Evolutionary conservation across 2,797 vertebrate genomes (phyloP), one percentile per base, ranked within the genome.

Genomic region (Halcyon chelicuti): DNA sequence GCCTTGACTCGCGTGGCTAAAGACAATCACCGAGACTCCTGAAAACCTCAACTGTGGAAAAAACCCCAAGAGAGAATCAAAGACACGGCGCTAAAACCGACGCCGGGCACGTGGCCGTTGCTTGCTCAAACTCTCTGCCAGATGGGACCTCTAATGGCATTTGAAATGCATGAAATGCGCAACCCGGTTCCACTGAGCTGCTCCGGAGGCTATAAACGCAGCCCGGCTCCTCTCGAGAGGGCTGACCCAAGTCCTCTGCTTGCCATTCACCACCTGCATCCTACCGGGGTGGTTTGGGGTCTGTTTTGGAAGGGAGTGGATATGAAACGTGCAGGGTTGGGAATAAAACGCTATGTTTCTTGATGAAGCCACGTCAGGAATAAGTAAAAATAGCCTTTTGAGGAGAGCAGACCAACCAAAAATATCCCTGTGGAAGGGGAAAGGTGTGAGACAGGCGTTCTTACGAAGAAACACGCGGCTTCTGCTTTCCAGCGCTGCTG

Each of bases 381-480:
- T 60, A 68, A 52, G 68, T 40, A 55, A 35, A 90, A 95, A 86
- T 17, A 92, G 52, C 42, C 58, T 84, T 60, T 12, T 39, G 68
- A 62, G 82, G 55, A 86, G 7, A 84, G 86, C 92, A 95, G 79
- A 29, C 79, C 46, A 15, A 51, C 40, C 78, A 74, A 61, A 94
- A 88, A 78, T 71, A 91, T 6, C 61, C 61, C 73, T 19, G 49
- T 14, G 66, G 12, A 72, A 88, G 55, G 29, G 70, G 72, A 91
- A 62, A 95, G 88, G 79, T 75, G 94, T 35, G 92, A 95, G 96
- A 75, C 37, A 12, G 26, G 46, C 9, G 55, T 66, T 86, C 95
- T 86, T 15, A 63, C 90, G 83, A 86, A 91, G 79, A 72, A 88
- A 90, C 0, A 54, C 4, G 58, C 49, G 68, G 65, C 54, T 91